A percentile compares a stretch with the other conserved stretches of the same genome.
These are phyloP conservation scores for Chaetura pelagica DNA, from an alignment of 2,113 vertebrate species.

Conservation along the genomic window DNA sequence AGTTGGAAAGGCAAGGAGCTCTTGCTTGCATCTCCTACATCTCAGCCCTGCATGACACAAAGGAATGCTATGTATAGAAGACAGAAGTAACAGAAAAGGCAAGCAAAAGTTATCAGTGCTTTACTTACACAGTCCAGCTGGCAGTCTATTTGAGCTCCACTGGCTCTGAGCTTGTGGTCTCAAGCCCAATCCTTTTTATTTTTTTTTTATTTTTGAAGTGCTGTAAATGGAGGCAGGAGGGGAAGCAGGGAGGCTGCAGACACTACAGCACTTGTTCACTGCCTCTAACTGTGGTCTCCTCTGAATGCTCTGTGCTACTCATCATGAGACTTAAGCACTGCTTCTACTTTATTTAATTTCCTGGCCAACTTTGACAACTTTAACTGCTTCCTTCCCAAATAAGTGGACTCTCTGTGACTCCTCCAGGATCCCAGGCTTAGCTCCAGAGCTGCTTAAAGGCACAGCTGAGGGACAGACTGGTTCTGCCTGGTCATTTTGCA, in stretches of 20 bases:
- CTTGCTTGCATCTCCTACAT: neutral
- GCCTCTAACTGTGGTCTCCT: neutral
- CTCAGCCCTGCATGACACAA: neutral
- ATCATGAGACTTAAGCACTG: constrained; percentile 1
- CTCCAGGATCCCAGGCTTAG: neutral
- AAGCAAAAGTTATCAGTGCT: neutral
- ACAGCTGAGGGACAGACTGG: neutral
- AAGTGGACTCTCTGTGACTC: neutral
- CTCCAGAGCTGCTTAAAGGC: neutral
- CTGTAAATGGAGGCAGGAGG: constrained; percentile 32
- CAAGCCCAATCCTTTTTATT: neutral
- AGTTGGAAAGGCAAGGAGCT: neutral
- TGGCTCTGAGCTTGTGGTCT: neutral
- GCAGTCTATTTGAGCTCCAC: neutral
- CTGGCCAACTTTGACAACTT: constrained; percentile 21
- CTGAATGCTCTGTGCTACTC: neutral
- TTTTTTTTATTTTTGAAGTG: neutral
- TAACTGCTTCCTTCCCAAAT: constrained; percentile 42
- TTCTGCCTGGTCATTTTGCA: neutral
- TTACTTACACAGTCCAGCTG: constrained; percentile 47
- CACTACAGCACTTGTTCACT: constrained; percentile 15
- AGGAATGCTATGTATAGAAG: neutral
- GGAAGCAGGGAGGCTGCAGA: neutral
- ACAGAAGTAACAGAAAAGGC: neutral
- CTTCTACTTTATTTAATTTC: constrained; percentile 53